Evolutionary conservation across 2,888 invertebrate genomes (phyloP).

Genomic region (Magallana nippona): DNA sequence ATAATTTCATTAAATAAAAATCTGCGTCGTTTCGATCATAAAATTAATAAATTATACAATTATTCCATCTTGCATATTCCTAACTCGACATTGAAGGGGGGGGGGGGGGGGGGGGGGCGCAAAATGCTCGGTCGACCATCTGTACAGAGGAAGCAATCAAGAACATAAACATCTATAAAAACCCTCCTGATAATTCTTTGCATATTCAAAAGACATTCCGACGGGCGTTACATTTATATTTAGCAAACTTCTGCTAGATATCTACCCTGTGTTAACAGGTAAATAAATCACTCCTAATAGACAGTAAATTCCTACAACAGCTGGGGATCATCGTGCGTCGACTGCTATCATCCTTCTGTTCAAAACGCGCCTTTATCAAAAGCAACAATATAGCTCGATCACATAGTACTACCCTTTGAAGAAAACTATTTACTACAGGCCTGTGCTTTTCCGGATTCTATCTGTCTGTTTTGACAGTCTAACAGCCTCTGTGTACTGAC

Average conservation of each 20-base stretch:
- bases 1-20: too few species aligned
- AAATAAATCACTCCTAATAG: not conserved
- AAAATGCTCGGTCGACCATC: too few species aligned
- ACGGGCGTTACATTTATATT: too few species aligned
- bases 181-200: too few species aligned
- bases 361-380: not conserved
- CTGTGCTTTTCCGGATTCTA: not conserved
- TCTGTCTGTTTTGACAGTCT: not conserved
- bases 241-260: not conserved
- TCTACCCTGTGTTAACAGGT: not conserved
- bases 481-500: not conserved
- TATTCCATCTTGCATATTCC: too few species aligned
- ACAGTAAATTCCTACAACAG: not conserved
- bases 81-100: too few species aligned
- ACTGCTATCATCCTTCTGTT: constrained; percentile 21
- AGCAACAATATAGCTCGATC: not conserved
- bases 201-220: too few species aligned
- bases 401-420: constrained; percentile 12
- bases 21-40: too few species aligned
- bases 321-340: constrained; percentile 1
- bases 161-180: too few species aligned
- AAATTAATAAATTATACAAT: too few species aligned
- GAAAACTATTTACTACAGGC: not conserved
- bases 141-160: too few species aligned
- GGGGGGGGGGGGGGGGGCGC: too few species aligned